phyloP scores from a whole-genome alignment of 2,113 vertebrate species.

The Choloepus hoffmanni region DNA sequence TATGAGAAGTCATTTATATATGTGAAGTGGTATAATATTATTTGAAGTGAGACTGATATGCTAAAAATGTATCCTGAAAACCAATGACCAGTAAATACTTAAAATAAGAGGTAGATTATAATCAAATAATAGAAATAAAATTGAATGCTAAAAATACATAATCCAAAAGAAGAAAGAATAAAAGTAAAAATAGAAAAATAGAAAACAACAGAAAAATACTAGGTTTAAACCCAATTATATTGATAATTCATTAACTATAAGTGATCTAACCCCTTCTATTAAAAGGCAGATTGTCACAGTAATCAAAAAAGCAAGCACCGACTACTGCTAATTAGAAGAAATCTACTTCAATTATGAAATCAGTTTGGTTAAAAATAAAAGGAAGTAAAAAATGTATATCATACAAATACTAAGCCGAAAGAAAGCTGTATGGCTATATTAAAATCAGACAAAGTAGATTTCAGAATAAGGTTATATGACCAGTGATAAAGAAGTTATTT shows the following conservation, averaged over 20 bases:
- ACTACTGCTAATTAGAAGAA: background rate
- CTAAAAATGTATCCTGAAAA: background rate
- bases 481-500: background rate
- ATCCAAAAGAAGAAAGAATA: background rate
- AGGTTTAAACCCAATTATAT: background rate
- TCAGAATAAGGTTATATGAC: conserved; percentile 5
- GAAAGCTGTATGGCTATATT: conserved; percentile 1
- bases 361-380: conserved; percentile 7
- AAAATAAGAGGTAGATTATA: background rate
- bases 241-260: background rate
- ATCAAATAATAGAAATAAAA: conserved; percentile 1
- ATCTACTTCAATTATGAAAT: background rate
- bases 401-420: background rate
- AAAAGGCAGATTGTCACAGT: background rate
- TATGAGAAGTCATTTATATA: background rate
- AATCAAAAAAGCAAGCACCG: background rate
- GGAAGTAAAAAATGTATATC: background rate
- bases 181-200: background rate
- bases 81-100: background rate
- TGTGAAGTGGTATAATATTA: background rate
- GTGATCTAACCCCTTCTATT: background rate
- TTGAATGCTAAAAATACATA: background rate
- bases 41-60: background rate
- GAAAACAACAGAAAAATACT: background rate
- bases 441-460: background rate